Conservation (phyloP, 2,888 invertebrate species). For the Ferrisia virgata region DNA sequence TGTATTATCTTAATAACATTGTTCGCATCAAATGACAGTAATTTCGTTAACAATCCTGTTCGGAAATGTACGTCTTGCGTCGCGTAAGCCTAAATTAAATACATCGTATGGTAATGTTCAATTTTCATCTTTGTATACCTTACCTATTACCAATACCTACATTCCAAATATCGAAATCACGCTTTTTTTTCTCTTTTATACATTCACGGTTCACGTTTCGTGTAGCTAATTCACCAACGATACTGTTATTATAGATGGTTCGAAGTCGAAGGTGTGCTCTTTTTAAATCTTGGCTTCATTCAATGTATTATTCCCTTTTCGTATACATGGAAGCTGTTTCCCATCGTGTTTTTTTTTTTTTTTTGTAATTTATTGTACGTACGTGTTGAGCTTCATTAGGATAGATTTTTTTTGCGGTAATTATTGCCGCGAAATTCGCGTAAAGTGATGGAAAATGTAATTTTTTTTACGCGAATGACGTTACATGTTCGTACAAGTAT, state of each 20-base stretch:
- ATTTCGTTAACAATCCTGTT: conserved; percentile 15
- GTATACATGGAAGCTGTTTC: background rate
- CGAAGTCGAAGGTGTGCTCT: background rate
- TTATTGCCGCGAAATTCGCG: background rate
- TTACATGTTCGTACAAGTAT: no score
- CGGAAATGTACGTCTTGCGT: background rate
- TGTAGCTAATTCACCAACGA: background rate
- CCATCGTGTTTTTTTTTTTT: background rate
- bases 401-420: background rate
- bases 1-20: conserved; percentile 21
- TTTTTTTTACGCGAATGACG: no score
- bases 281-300: background rate
- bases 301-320: background rate
- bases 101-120: background rate
- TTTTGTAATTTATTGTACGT: background rate
- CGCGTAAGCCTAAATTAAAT: background rate
- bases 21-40: conserved; percentile 27
- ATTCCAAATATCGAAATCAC: background rate
- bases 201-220: no score
- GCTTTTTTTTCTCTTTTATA: background rate
- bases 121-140: background rate
- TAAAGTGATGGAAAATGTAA: background rate
- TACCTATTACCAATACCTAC: no score
- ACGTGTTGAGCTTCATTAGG: background rate
- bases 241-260: background rate